A percentile compares a stretch with the other conserved stretches of the same genome.
These are phyloP conservation scores for Ochlodes sylvanus DNA, from an alignment of 2,888 invertebrate genomes.

Conservation along the genomic window DNA sequence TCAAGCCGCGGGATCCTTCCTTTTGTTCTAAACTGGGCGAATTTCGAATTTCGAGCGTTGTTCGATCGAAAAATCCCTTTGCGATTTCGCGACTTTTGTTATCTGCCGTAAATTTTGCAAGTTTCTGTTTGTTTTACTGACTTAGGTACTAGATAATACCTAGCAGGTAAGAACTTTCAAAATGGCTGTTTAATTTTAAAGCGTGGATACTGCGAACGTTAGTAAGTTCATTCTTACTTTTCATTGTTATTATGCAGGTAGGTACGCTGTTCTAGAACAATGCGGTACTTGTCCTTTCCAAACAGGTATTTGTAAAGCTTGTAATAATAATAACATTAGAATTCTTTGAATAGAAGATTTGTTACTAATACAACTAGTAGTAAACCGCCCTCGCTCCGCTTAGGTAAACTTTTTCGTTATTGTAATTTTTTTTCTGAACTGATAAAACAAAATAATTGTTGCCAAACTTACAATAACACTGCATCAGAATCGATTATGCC, in stretches of 20 bases:
- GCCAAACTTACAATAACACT: too few species aligned
- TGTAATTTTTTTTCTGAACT: too few species aligned
- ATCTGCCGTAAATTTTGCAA: constrained; percentile 22
- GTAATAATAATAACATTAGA: background rate
- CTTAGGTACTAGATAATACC: background rate
- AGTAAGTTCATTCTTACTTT: background rate
- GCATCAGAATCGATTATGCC: too few species aligned
- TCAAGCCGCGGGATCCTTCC: constrained; percentile 56
- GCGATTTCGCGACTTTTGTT: constrained; percentile 20
- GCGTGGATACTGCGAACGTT: background rate
- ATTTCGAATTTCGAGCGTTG: constrained; percentile 59
- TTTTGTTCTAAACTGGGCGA: constrained; percentile 71
- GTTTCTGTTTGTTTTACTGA: background rate
- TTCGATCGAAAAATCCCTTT: constrained; percentile 30
- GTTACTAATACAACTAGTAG: background rate
- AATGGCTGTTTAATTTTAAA: constrained; percentile 12
- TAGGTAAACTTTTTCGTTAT: too few species aligned
- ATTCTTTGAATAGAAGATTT: constrained; percentile 1
- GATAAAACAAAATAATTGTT: too few species aligned
- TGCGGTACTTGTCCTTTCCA: constrained; percentile 2
- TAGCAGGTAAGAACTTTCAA: constrained; percentile 6
- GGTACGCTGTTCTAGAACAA: background rate
- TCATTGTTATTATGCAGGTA: constrained; percentile 8
- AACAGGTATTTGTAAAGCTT: background rate
- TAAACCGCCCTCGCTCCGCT: too few species aligned